Evolutionary conservation across 2,113 vertebrate genomes (phyloP), one percentile per base, ranked within the genome.

Genomic region (Hymenochirus boettgeri): DNA sequence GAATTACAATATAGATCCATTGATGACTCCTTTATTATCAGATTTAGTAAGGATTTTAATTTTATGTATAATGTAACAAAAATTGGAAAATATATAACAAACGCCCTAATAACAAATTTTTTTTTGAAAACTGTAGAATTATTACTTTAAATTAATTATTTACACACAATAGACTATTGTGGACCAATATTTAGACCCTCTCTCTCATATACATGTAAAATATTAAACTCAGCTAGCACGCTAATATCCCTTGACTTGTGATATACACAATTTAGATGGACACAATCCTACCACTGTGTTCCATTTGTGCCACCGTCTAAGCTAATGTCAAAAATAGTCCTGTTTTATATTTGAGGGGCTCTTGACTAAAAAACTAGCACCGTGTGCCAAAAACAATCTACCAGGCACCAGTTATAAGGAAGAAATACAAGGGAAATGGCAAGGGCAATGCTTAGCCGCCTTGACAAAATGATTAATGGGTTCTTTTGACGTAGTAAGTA

Each of bases 401-500:
- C 86, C 83, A 83, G n/a, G 72, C 82, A 73, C 0, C n/a, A 80
- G 85, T 82, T 82, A 84, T 83, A 83, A 65, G 75, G 83, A 74
- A 72, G 75, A 72, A 26, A 83, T 75, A 80, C n/a, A n/a, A n/a
- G 75, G 77, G 77, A 81, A 76, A 74, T 76, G 84, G 80, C 81
- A 76, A 82, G 76, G 79, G 83, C 75, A 80, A 81, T 88, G 81
- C 83, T 83, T 66, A 48, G 75, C 74, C 78, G 61, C 76, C 79
- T 73, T 78, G 85, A 84, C 82, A 70, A 23, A 75, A 84, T 87
- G 85, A 88, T 89, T 88, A 86, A 88, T 88, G 81, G n/a, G n/a
- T n/a, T 77, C 87, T 89, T 81, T 85, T 79, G 76, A 35, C 33
- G 74, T 75, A 65, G 69, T 83, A 85, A 85, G 82, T 82, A 82